phyloP scores from a whole-genome alignment of 1,140 invertebrate genomes.

The Pteromalus puparum region DNA sequence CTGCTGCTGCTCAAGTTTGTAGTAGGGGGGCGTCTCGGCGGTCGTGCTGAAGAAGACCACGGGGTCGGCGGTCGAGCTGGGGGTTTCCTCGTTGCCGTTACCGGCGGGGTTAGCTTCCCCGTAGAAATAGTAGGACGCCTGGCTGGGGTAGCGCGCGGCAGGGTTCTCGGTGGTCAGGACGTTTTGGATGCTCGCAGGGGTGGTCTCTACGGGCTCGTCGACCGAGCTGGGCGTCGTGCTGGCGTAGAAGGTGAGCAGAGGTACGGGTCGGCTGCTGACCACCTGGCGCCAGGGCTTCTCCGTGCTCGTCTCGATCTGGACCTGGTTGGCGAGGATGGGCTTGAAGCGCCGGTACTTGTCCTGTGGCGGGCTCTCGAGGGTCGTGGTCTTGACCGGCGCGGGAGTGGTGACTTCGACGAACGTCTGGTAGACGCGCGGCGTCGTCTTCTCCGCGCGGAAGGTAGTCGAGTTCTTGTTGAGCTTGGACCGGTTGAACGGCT shows the following conservation, averaged over 20 bases:
- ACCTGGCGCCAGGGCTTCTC: constrained; percentile 61
- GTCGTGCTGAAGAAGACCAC: constrained; percentile 67
- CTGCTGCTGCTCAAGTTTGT: constrained; percentile 51
- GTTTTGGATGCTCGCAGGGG: constrained; percentile 62
- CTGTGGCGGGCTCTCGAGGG: constrained; percentile 55
- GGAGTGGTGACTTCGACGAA: constrained; percentile 60
- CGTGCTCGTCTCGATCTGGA: constrained; percentile 53
- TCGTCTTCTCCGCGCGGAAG: constrained; percentile 1
- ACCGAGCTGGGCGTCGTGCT: constrained; percentile 76
- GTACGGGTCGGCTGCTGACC: constrained; percentile 75
- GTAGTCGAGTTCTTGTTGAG: constrained; percentile 52
- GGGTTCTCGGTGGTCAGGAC: constrained; percentile 58
- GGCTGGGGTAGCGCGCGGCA: constrained; percentile 52
- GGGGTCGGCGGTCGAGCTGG: constrained; percentile 47
- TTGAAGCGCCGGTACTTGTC: constrained; percentile 54
- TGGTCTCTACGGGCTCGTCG: constrained; percentile 66
- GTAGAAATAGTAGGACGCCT: constrained; percentile 72
- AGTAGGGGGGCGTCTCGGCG: constrained; percentile 60
- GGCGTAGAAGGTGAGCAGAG: constrained; percentile 76
- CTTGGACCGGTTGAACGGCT: constrained; percentile 58
- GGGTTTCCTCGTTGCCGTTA: constrained; percentile 62
- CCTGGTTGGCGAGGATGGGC: constrained; percentile 55
- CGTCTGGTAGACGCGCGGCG: background rate
- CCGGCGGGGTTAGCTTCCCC: constrained; percentile 71
- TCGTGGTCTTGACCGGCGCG: constrained; percentile 56